These are phyloP conservation scores for Poeciliopsis prolifica DNA, from an alignment of 2,113 vertebrate species.

Conservation along the genomic window DNA sequence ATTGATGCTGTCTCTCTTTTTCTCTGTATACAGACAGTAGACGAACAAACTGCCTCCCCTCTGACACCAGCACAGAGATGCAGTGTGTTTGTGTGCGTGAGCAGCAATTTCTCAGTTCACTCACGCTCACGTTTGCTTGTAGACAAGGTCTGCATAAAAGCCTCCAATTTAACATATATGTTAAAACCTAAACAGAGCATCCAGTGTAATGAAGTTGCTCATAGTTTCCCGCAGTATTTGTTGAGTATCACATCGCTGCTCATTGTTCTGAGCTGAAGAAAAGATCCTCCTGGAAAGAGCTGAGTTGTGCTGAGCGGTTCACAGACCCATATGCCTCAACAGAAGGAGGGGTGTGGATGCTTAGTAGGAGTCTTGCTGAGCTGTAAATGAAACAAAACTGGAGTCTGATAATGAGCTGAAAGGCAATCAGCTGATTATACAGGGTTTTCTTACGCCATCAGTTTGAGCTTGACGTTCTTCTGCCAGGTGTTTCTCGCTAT, in stretches of 20 bases:
- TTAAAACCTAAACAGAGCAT: constrained; percentile 22
- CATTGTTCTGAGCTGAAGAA: constrained; percentile 20
- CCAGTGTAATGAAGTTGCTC: constrained; percentile 24
- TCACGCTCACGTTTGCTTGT: constrained; percentile 37
- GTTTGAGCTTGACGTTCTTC: constrained; percentile 21
- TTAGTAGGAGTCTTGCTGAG: constrained; percentile 63
- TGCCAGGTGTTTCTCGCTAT: constrained; percentile 31
- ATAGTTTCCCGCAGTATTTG: constrained; percentile 35
- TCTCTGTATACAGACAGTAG: constrained; percentile 70
- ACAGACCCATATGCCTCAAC: constrained; percentile 61
- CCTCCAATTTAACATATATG: constrained; percentile 46
- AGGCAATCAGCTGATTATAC: constrained; percentile 64
- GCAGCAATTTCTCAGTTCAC: constrained; percentile 47
- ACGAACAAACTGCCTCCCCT: constrained; percentile 74
- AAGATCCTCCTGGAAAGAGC: constrained; percentile 37
- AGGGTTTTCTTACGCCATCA: constrained; percentile 50
- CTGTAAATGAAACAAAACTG: constrained; percentile 77
- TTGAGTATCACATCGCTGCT: constrained; percentile 6
- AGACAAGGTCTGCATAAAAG: constrained; percentile 30
- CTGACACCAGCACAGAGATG: constrained; percentile 61
- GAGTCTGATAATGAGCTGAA: constrained; percentile 66
- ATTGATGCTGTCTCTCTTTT: constrained; percentile 79
- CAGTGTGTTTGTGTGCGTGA: constrained; percentile 38
- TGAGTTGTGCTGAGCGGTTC: constrained; percentile 39
- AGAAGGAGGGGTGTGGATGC: constrained; percentile 65